Percentiles rank a stretch among this genome's conserved stretches.
Evolutionary conservation across 2,113 vertebrate species (phyloP).

Genomic region (Oriolus oriolus): DNA sequence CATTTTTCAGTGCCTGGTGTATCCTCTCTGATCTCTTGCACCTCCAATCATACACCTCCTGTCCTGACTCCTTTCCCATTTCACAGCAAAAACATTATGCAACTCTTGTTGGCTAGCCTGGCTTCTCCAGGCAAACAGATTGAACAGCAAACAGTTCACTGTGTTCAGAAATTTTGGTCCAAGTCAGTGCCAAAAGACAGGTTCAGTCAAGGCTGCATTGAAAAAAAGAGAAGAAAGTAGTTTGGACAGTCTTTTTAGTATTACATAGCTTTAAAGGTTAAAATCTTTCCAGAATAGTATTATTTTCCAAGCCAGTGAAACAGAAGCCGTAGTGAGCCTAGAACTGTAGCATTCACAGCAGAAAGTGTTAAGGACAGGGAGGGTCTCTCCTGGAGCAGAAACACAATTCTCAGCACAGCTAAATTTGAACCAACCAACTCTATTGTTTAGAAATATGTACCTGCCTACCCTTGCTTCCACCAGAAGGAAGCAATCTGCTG

Average conservation of each 20-base stretch:
- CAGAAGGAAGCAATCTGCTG: neutral
- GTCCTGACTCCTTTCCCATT: neutral
- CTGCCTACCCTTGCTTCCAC: neutral
- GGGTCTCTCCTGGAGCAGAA: neutral
- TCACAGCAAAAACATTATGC: neutral
- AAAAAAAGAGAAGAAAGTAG: neutral
- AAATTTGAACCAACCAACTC: neutral
- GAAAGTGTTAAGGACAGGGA: neutral
- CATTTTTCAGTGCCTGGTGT: neutral
- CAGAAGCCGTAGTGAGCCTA: neutral
- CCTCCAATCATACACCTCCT: neutral
- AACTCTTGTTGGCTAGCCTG: neutral
- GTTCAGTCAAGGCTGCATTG: neutral
- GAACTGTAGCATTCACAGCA: neutral
- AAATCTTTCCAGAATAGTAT: neutral
- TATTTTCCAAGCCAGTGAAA: neutral
- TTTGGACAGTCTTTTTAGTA: neutral
- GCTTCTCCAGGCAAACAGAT: neutral
- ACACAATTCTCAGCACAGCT: neutral
- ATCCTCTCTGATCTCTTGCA: neutral
- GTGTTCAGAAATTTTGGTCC: neutral
- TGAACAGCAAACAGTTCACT: neutral
- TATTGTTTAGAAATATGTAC: neutral
- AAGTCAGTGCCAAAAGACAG: neutral
- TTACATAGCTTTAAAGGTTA: neutral